Conservation (phyloP, 2,113 vertebrate genomes). For the Phainopepla nitens region DNA sequence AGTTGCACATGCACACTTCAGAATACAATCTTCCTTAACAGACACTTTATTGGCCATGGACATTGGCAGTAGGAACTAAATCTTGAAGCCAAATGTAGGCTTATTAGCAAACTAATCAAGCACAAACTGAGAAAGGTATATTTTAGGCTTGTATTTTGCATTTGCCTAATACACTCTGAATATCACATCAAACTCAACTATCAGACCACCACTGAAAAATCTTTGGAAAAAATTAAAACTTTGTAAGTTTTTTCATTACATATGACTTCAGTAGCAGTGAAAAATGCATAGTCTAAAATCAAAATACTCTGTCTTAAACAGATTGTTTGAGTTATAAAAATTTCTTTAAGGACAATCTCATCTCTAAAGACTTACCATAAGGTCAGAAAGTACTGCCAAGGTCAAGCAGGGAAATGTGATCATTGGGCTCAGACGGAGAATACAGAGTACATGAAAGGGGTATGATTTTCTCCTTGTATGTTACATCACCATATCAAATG, state of each 20-base stretch:
- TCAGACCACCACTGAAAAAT: neutral
- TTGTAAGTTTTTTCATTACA: neutral
- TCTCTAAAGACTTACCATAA: neutral
- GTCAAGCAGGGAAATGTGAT: neutral
- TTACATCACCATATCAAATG: neutral
- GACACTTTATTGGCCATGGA: neutral
- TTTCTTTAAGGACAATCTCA: neutral
- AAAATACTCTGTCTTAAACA: neutral
- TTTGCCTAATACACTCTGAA: neutral
- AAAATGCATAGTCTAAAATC: neutral
- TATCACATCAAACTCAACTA: neutral
- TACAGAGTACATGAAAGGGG: neutral
- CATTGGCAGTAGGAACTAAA: neutral
- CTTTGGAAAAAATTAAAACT: neutral
- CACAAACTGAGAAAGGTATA: neutral
- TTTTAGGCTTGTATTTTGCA: neutral
- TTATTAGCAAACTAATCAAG: neutral
- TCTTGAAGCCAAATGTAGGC: neutral
- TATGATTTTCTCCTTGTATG: neutral
- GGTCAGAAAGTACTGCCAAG: neutral
- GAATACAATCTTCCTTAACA: neutral
- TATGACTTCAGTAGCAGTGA: neutral
- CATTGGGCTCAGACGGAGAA: neutral
- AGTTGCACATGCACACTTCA: neutral
- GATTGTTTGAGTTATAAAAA: neutral